These are phyloP conservation scores for Neelides sp. DNA, from an alignment of 1,140 invertebrate species.

Conservation along the genomic window DNA sequence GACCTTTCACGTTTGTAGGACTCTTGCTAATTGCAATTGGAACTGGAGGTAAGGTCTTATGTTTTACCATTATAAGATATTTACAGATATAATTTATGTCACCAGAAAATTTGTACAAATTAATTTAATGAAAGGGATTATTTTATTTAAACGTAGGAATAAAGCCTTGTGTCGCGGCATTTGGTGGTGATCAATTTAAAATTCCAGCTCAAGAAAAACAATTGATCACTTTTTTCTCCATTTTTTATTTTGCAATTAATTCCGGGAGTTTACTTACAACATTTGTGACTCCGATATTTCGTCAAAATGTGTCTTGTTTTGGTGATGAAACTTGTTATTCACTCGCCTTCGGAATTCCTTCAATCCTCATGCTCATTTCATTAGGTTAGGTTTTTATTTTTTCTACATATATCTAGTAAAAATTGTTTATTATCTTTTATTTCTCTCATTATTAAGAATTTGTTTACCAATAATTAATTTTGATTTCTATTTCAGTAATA, in stretches of 20 bases:
- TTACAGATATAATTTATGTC: too few relatives aligned
- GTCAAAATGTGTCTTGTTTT: constrained; percentile 69
- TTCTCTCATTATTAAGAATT: background rate
- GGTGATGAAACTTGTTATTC: constrained; percentile 69
- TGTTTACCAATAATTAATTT: background rate
- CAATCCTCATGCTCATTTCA: constrained; percentile 69
- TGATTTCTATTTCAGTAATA: constrained; percentile 45
- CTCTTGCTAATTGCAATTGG: constrained; percentile 71
- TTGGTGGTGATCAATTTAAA: constrained; percentile 91
- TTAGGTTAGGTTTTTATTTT: constrained; percentile 45
- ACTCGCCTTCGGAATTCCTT: constrained; percentile 81
- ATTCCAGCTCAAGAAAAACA: constrained; percentile 61
- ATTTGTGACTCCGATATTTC: constrained; percentile 72
- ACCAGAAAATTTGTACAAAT: too few relatives aligned
- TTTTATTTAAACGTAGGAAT: too few relatives aligned
- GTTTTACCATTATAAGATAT: too few relatives aligned
- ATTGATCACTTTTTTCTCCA: constrained; percentile 72
- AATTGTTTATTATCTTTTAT: background rate
- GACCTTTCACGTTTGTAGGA: constrained; percentile 59
- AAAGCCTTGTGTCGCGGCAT: constrained; percentile 92
- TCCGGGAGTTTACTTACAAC: constrained; percentile 80
- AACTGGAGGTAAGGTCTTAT: too few relatives aligned
- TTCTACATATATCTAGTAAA: background rate
- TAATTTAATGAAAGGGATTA: too few relatives aligned
- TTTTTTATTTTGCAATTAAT: constrained; percentile 91